A percentile compares a stretch with the other conserved stretches of the same genome.
phyloP scores from a whole-genome alignment of 2,113 vertebrate genomes.

The Formicarius rufipectus region DNA sequence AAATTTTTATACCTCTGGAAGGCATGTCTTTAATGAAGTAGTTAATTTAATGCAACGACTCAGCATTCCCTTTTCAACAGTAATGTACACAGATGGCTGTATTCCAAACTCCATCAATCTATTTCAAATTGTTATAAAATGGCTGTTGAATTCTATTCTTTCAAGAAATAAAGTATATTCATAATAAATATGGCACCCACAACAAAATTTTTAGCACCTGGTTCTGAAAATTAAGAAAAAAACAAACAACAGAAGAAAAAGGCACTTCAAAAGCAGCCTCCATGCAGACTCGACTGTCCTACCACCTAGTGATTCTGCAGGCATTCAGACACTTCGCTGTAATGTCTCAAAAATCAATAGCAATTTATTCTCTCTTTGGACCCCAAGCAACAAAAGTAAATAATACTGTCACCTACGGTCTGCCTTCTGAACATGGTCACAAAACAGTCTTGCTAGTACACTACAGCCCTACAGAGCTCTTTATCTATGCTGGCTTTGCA shows the following conservation, averaged over 20 bases:
- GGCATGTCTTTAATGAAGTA: not conserved
- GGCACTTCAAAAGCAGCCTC: conserved; percentile 44
- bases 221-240: not conserved
- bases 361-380: conserved; percentile 88
- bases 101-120: not conserved
- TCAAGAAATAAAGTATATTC: not conserved
- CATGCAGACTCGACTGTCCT: conserved; percentile 26
- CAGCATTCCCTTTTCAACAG: not conserved
- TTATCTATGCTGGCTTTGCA: conserved; percentile 52
- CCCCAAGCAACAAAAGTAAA: conserved; percentile 85
- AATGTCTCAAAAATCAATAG: conserved; percentile 86
- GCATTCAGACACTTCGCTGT: conserved; percentile 77
- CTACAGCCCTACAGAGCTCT: conserved; percentile 44
- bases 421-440: conserved; percentile 74
- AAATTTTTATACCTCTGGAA: not conserved
- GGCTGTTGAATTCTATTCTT: conserved; percentile 7
- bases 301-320: conserved; percentile 70
- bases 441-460: conserved; percentile 65
- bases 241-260: conserved; percentile 37
- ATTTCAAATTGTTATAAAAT: conserved; percentile 2
- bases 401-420: conserved; percentile 82
- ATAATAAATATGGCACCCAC: conserved; percentile 1
- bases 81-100: not conserved
- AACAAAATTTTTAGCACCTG: conserved; percentile 35
- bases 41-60: not conserved